phyloP scores from a whole-genome alignment of 2,797 vertebrate species.

The Threskiornis aethiopicus region DNA sequence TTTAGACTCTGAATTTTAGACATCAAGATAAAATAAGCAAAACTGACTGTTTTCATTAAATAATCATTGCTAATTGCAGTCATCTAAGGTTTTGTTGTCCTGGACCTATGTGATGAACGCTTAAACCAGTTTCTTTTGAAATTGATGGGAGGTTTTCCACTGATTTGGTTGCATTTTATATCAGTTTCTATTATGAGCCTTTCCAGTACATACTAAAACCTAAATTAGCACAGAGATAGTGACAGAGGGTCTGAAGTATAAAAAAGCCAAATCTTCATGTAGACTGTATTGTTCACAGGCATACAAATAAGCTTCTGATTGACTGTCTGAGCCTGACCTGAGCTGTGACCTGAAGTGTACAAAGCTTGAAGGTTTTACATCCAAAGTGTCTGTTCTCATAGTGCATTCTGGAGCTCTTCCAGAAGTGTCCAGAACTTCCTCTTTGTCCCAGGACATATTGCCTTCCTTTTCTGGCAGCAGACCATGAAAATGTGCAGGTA shows the following conservation, averaged over 20 bases:
- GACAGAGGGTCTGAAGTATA: not conserved
- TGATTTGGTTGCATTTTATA: not conserved
- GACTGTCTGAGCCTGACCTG: not conserved
- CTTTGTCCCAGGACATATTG: not conserved
- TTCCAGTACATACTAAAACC: not conserved
- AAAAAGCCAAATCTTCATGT: not conserved
- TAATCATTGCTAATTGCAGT: not conserved
- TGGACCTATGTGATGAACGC: not conserved
- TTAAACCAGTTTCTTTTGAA: not conserved
- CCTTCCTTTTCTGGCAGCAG: conserved; percentile 21
- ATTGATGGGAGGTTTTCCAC: not conserved
- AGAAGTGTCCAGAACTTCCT: conserved; percentile 9
- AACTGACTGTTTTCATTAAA: not conserved
- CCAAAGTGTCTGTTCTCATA: not conserved
- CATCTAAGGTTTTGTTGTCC: not conserved
- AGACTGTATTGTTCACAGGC: not conserved
- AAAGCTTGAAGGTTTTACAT: not conserved
- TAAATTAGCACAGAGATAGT: not conserved
- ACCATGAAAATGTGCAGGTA: conserved; percentile 16
- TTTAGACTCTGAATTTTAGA: not conserved
- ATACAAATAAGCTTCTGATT: not conserved
- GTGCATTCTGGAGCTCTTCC: not conserved
- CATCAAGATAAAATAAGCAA: not conserved
- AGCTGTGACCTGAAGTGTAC: not conserved
- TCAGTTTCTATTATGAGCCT: not conserved